Conservation (phyloP, 1,140 invertebrate genomes). For the Vollenhovia emeryi region DNA sequence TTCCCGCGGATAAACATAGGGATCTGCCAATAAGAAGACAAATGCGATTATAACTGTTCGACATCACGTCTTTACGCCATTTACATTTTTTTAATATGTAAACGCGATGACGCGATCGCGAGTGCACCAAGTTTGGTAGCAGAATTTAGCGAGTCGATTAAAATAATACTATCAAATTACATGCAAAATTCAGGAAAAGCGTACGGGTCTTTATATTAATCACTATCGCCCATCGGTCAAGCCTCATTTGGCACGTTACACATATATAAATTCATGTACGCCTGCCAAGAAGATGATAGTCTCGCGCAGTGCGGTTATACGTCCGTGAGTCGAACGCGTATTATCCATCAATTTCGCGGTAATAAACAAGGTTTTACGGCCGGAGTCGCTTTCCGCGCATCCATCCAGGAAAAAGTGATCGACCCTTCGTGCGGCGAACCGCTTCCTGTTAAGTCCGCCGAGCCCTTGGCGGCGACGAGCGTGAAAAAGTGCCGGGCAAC, state of each 20-base stretch:
- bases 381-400: conserved; percentile 14
- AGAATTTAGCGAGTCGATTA: background rate
- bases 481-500: background rate
- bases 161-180: background rate
- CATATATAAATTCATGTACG: background rate
- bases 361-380: conserved; percentile 9
- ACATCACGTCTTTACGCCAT: background rate
- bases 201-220: background rate
- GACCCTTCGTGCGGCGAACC: background rate
- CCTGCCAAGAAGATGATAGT: background rate
- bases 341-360: conserved; percentile 28
- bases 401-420: background rate
- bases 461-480: background rate
- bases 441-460: conserved; percentile 8
- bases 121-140: background rate
- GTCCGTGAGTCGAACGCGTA: background rate
- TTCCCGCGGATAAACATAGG: background rate
- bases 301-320: background rate
- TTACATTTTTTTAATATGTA: background rate
- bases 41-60: background rate
- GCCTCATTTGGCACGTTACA: background rate
- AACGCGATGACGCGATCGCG: background rate
- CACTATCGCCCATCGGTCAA: background rate
- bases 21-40: background rate
- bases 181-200: background rate